These are phyloP conservation scores for Vulpes lagopus DNA, from an alignment of 2,113 vertebrate species.

Conservation along the genomic window DNA sequence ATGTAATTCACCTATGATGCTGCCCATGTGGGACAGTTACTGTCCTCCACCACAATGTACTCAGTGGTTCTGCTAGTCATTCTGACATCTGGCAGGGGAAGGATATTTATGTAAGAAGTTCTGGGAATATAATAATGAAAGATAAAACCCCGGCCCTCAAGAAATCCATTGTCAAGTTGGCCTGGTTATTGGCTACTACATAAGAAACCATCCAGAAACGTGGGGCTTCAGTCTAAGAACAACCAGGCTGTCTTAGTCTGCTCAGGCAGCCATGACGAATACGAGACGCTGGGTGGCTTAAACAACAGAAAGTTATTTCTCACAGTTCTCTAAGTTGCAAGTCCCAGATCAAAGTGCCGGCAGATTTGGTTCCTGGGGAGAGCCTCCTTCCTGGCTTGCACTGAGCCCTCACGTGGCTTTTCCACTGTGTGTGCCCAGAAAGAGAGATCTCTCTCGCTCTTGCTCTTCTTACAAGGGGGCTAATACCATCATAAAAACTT, in stretches of 20 bases:
- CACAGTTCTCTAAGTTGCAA: not conserved
- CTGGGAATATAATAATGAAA: slow-evolving; percentile 11
- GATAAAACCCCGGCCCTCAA: not conserved
- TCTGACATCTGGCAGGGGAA: not conserved
- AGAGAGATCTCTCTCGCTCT: not conserved
- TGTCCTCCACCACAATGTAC: not conserved
- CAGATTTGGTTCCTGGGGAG: not conserved
- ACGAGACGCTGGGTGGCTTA: not conserved
- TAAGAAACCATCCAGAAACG: not conserved
- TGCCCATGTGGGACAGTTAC: not conserved
- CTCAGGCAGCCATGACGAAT: not conserved
- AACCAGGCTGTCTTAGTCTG: not conserved
- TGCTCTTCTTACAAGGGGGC: not conserved
- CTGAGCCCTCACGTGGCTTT: slow-evolving; percentile 10
- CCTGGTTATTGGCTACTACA: not conserved
- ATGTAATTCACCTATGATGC: slow-evolving; percentile 34
- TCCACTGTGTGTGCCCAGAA: not conserved
- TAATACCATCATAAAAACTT: slow-evolving; percentile 10
- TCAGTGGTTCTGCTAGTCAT: not conserved
- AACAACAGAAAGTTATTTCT: slow-evolving; percentile 39
- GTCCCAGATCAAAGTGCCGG: not conserved
- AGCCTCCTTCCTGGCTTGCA: not conserved
- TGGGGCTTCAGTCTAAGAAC: not conserved
- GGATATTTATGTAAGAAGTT: slow-evolving; percentile 14
- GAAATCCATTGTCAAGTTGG: not conserved